phyloP scores from a whole-genome alignment of 2,113 vertebrate species.

The Macrotis lagotis region DNA sequence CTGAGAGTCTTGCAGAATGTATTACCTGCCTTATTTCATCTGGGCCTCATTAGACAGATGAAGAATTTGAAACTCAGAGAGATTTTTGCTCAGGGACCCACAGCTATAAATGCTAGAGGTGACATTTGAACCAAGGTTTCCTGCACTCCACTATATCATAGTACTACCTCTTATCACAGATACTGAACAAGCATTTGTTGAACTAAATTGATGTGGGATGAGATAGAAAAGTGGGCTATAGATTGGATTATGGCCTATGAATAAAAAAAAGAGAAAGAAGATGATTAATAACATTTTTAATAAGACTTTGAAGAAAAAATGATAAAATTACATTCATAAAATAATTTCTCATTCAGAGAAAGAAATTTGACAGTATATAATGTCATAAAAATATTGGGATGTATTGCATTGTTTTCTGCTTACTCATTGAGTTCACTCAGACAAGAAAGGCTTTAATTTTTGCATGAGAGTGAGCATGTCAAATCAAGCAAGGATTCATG shows the following conservation, averaged over 20 bases:
- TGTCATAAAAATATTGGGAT: not conserved
- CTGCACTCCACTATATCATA: too few relatives aligned
- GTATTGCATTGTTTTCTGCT: not conserved
- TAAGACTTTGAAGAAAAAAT: not conserved
- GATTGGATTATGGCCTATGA: too few relatives aligned
- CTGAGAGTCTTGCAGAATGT: too few relatives aligned
- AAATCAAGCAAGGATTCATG: not conserved
- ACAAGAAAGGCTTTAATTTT: not conserved
- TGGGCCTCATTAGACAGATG: not conserved
- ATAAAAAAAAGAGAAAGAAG: not conserved
- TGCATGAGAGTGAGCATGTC: not conserved
- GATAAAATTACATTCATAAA: not conserved
- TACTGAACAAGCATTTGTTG: too few relatives aligned
- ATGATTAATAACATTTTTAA: not conserved
- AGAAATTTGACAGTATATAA: not conserved
- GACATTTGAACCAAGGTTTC: too few relatives aligned
- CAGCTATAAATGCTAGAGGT: too few relatives aligned
- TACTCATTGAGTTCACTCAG: not conserved
- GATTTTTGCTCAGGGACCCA: not conserved
- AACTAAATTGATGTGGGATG: too few relatives aligned
- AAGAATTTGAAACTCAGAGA: not conserved
- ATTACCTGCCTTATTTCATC: not conserved
- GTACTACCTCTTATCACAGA: too few relatives aligned
- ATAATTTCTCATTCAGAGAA: not conserved
- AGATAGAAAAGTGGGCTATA: too few relatives aligned